A percentile compares a stretch with the other conserved stretches of the same genome.
Evolutionary conservation across 2,113 vertebrate species (phyloP).

Genomic region (human (Homo sapiens)): DNA sequence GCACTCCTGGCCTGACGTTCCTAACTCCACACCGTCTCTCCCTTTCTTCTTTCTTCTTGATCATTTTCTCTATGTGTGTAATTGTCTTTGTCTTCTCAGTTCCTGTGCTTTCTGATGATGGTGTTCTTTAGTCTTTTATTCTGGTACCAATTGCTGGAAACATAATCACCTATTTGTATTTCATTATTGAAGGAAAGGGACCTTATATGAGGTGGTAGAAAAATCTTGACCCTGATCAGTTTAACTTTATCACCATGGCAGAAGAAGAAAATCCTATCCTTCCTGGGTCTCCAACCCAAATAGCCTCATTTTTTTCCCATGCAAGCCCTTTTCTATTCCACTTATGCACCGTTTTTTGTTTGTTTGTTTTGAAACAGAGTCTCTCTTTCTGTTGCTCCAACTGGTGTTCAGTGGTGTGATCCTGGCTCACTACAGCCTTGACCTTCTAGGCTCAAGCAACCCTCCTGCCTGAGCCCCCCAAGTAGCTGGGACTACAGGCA

Average conservation of each 20-base stretch:
- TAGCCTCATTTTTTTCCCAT: neutral
- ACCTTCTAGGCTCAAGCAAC: neutral
- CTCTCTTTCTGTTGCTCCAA: neutral
- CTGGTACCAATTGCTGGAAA: neutral
- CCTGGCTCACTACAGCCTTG: neutral
- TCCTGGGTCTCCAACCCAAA: neutral
- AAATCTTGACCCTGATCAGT: neutral
- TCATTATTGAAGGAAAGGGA: neutral
- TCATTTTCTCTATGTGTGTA: constrained; percentile 10
- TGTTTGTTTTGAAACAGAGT: neutral
- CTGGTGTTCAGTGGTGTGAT: neutral
- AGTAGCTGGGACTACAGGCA: neutral
- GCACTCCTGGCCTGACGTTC: neutral
- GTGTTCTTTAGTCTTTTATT: constrained; percentile 41
- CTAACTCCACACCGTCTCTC: neutral
- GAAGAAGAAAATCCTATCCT: neutral
- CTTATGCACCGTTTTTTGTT: neutral
- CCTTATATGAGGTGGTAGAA: neutral
- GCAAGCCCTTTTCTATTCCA: neutral
- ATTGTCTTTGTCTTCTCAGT: constrained; percentile 41
- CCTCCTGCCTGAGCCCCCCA: neutral
- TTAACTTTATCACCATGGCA: neutral
- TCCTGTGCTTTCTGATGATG: neutral
- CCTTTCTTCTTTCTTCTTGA: neutral
- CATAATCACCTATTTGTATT: neutral